Evolutionary conservation across 2,113 vertebrate genomes (phyloP).

Genomic region (Gopherus evgoodei): DNA sequence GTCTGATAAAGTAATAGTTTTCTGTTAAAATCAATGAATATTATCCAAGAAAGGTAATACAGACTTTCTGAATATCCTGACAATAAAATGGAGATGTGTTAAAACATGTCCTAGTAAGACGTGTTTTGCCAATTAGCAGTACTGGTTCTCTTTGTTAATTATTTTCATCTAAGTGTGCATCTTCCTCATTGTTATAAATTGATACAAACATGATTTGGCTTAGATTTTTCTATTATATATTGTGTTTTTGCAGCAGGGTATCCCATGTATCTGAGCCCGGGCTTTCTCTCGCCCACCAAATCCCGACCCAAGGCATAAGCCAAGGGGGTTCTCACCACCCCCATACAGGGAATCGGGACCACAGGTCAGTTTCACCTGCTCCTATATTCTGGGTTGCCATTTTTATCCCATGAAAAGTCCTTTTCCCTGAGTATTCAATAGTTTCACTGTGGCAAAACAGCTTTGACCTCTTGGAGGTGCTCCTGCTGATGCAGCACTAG

Average conservation of each 20-base stretch:
- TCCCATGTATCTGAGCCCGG: slow-evolving; percentile 86
- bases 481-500: slow-evolving; percentile 77
- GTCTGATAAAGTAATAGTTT: neutral
- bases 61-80: slow-evolving; percentile 30
- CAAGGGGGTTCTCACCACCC: slow-evolving; percentile 81
- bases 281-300: slow-evolving; percentile 84
- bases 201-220: slow-evolving; percentile 68
- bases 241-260: slow-evolving; percentile 87
- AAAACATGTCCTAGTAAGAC: slow-evolving; percentile 47
- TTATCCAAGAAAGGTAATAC: neutral
- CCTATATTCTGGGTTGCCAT: slow-evolving; percentile 77
- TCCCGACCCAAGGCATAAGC: slow-evolving; percentile 83
- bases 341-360: slow-evolving; percentile 84
- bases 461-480: slow-evolving; percentile 73
- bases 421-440: slow-evolving; percentile 70
- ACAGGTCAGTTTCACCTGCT: slow-evolving; percentile 85
- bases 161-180: slow-evolving; percentile 72
- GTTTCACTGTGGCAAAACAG: slow-evolving; percentile 73
- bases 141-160: slow-evolving; percentile 62
- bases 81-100: slow-evolving; percentile 49
- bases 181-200: slow-evolving; percentile 78
- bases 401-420: slow-evolving; percentile 65
- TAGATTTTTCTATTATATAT: slow-evolving; percentile 84
- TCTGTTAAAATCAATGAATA: neutral
- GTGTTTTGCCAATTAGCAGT: slow-evolving; percentile 15